Base-by-base conservation (phyloP, 2,888 invertebrate genomes). In the Dryobotodes eremita region DNA sequence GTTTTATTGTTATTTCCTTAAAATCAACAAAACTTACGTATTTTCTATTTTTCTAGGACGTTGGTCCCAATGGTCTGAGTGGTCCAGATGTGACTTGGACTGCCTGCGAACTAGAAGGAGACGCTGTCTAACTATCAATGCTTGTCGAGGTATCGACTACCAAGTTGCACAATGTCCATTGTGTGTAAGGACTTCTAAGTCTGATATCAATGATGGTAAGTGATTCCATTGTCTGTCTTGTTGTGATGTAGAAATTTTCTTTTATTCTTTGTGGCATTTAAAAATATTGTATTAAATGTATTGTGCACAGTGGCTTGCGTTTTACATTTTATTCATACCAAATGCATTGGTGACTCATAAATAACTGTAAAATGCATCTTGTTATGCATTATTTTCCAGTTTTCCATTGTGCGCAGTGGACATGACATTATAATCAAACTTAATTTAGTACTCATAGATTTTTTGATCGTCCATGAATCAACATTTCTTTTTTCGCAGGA, bases 71-170 rank as follows among this genome's bases (percentile, higher is more conserved):
- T 99, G 99, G 99, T 98, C 99, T 10, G 98, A 98, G 57, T 99
- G 99, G 99, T 98, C 99, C 23, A 97, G 98, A 75, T 99, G 99
- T 94, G 98, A 98, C 91, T 97, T 98, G 59, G 98, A 99, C 93
- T 99, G 99, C 94, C 97, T 98, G 79, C 98, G 99, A 94, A 98
- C 98, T 84, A 97, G 99, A 85, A 97, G 99, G 83, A 97, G 98
- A 86, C 97, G 98, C 84, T 99, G 99, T 95, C 94, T 96, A 2
- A 92, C 92, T 53, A 94, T 94, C 73, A 84, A 93, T 1, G 93
- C 94, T 0, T 97, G 97, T 77, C 92, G 94, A 2, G 97, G 96
- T 8, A 94, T 94, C 31, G 96, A 96, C 82, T 95, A 96, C 57
- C 96, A 96, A 85, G 93, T 95, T 2, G 93, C 93, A 0, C 96